A percentile compares a stretch with the other conserved stretches of the same genome.
phyloP scores from a whole-genome alignment of 2,888 invertebrate species.

The Hyppa rectilinea region DNA sequence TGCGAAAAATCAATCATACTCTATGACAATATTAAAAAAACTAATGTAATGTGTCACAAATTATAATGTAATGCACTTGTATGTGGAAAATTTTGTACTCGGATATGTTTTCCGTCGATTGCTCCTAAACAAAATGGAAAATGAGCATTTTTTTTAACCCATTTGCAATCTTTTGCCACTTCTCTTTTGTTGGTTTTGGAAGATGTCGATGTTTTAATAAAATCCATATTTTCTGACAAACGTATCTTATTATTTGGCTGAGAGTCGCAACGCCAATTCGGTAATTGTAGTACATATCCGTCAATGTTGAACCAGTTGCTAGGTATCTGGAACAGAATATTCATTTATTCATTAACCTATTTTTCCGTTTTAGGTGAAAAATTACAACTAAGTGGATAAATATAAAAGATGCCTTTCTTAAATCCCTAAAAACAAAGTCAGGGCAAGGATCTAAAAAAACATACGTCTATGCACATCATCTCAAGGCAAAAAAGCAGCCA shows the following conservation, averaged over 20 bases:
- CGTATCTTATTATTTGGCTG: conserved; percentile 35
- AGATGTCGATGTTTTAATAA: conserved; percentile 32
- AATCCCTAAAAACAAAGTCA: conserved; percentile 31
- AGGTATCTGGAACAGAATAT: conserved; percentile 38
- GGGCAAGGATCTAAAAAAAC: conserved; percentile 31
- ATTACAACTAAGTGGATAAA: conserved; percentile 40
- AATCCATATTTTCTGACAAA: conserved; percentile 41
- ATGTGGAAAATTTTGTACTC: conserved; percentile 29
- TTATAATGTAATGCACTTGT: conserved; percentile 34
- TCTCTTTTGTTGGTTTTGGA: conserved; percentile 19
- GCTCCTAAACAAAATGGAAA: conserved; percentile 25
- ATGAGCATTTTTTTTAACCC: conserved; percentile 25
- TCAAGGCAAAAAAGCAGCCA: conserved; percentile 25
- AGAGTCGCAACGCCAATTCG: conserved; percentile 42
- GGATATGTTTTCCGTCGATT: conserved; percentile 35
- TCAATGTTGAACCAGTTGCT: conserved; percentile 35
- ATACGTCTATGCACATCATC: conserved; percentile 23
- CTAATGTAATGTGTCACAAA: too few relatives aligned
- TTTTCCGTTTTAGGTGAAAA: conserved; percentile 30
- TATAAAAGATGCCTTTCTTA: conserved; percentile 38
- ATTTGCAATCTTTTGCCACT: conserved; percentile 19
- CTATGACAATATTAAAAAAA: conserved; percentile 32
- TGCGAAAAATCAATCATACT: conserved; percentile 32
- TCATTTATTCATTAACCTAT: conserved; percentile 24
- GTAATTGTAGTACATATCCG: conserved; percentile 40